These are phyloP conservation scores for Drosophila bifasciata DNA, from an alignment of 1,140 invertebrate species.

Conservation along the genomic window DNA sequence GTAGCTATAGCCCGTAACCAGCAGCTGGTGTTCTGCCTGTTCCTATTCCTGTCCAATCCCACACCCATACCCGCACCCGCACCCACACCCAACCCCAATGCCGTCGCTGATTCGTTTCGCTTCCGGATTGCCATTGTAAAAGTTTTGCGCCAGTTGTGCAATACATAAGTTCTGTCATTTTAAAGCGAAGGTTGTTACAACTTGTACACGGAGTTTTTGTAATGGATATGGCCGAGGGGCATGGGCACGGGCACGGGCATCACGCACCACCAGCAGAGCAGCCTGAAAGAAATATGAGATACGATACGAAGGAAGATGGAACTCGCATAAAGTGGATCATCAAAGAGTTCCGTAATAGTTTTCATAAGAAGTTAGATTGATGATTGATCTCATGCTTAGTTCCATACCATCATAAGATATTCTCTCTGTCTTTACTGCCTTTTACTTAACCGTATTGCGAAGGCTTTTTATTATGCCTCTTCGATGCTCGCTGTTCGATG, in stretches of 20 bases:
- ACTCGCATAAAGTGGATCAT: background rate
- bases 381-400: too few species aligned
- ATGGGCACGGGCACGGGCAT: too few species aligned
- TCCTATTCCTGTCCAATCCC: slow-evolving; percentile 5
- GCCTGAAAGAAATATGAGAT: background rate
- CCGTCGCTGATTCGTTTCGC: slow-evolving; percentile 13
- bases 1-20: slow-evolving; percentile 27
- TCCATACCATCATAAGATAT: too few species aligned
- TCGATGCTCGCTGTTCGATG: slow-evolving; percentile 11
- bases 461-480: background rate
- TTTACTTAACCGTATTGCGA: background rate
- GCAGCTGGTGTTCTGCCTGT: slow-evolving; percentile 32
- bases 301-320: slow-evolving; percentile 7
- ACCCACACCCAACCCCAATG: background rate
- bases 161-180: slow-evolving; percentile 49
- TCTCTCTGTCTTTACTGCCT: too few species aligned
- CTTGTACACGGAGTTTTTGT: slow-evolving; percentile 34
- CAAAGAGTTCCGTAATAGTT: too few species aligned
- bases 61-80: background rate
- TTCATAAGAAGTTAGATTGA: too few species aligned
- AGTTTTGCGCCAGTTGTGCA: slow-evolving; percentile 66
- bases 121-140: slow-evolving; percentile 58
- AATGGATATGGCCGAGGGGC: slow-evolving; percentile 25
- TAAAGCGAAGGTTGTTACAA: slow-evolving; percentile 40
- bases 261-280: background rate